Base-by-base conservation (phyloP, 2,113 vertebrate species). In the Myiopsitta monachus region DNA sequence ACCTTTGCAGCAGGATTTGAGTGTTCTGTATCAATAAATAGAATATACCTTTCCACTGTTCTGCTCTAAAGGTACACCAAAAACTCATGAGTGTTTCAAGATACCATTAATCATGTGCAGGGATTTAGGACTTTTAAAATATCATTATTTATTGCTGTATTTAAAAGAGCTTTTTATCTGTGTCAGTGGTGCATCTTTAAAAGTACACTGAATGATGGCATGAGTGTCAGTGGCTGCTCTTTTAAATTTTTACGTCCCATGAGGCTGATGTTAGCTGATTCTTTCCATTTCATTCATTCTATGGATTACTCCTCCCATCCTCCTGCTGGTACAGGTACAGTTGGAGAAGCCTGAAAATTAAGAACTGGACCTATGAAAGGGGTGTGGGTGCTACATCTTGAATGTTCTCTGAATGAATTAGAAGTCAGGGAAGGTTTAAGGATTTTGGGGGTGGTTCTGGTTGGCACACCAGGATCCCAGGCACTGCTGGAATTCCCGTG, bases 171-270 rank as follows among this genome's bases (percentile, higher is more conserved):
- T 0, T 8, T 3, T 67, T 52, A 6, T 18, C 21, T 39, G 10
- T 1, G 0, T 44, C 22, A 28, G 31, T 13, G 57, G 7, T 10
- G 38, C 13, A 1, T 83, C 72, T 51, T 31, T 2, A 15, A 14
- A 43, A 21, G 26, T 21, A 54, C 30, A 1, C 9, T 18, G 31
- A 61, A 16, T 11, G 27, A n/a, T 63, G 66, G 43, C 15, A 14
- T 4, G 24, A 68, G 14, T 22, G 17, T 10, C 14, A 4, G 17
- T 62, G 62, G 23, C 59, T 36, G 31, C 30, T 67, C 23, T 27
- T 30, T 64, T 11, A 5, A 61, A 17, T 62, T 14, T 44, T 31
- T 16, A 9, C n/a, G 3, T 47, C 18, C 52, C 30, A 1, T 15
- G 4, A 27, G 44, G 66, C 39, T 27, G 12, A 5, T 3, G 5